These are phyloP conservation scores for Ennomos quercinarius DNA, from an alignment of 2,888 invertebrate species.

Conservation along the genomic window DNA sequence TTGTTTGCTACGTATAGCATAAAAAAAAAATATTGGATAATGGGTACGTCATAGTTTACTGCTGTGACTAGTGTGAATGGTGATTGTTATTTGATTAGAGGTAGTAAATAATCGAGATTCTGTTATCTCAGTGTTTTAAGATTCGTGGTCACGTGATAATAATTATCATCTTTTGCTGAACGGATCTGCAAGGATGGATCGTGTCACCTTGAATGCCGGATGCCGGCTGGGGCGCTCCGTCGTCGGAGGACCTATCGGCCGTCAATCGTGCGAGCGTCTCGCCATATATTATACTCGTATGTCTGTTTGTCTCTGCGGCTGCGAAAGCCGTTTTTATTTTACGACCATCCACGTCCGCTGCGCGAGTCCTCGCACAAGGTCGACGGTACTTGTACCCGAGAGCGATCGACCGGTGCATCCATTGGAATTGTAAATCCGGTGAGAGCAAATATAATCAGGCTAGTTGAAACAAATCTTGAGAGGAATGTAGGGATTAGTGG, in stretches of 20 bases:
- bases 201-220: slow-evolving; percentile 84
- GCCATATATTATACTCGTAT: slow-evolving; percentile 73
- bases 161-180: slow-evolving; percentile 45
- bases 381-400: slow-evolving; percentile 59
- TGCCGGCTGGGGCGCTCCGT: slow-evolving; percentile 70
- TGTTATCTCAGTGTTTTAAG: slow-evolving; percentile 5
- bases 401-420: slow-evolving; percentile 50
- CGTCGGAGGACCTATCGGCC: slow-evolving; percentile 76
- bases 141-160: slow-evolving; percentile 5
- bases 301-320: slow-evolving; percentile 73
- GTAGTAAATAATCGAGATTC: slow-evolving; percentile 8
- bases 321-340: slow-evolving; percentile 77
- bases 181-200: slow-evolving; percentile 78
- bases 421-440: slow-evolving; percentile 49
- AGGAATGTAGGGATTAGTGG: slow-evolving; percentile 32
- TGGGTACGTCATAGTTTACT: slow-evolving; percentile 3
- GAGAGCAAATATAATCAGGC: slow-evolving; percentile 20
- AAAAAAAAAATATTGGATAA: slow-evolving; percentile 21
- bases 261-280: slow-evolving; percentile 79
- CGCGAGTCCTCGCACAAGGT: slow-evolving; percentile 74
- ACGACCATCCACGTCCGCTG: slow-evolving; percentile 79
- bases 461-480: slow-evolving; percentile 15
- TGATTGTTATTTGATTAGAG: slow-evolving; percentile 1
- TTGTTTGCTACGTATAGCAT: no score
- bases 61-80: slow-evolving; percentile 3